Percentiles rank a stretch among this genome's conserved stretches.
Conservation (phyloP, 2,888 invertebrate genomes). For the Parnassius smintheus region DNA sequence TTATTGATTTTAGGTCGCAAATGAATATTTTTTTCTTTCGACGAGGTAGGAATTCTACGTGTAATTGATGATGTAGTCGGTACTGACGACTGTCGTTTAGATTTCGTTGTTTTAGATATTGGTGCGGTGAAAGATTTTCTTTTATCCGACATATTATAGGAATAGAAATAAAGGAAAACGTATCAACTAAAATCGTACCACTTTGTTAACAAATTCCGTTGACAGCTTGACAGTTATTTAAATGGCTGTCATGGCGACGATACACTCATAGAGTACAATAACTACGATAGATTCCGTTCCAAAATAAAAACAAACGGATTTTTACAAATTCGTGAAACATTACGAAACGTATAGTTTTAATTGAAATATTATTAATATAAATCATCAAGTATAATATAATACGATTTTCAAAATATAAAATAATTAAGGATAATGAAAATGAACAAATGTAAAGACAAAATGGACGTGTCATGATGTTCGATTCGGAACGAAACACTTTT, state of each 20-base stretch:
- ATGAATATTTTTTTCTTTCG: conserved; percentile 32
- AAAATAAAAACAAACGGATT: neutral
- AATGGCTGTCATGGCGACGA: conserved; percentile 59
- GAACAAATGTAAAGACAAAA: neutral
- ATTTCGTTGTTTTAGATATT: conserved; percentile 42
- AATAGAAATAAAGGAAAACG: neutral
- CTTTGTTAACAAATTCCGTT: conserved; percentile 29
- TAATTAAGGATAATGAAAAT: no score
- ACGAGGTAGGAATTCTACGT: conserved; percentile 35
- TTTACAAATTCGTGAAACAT: no score
- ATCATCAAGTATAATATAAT: no score
- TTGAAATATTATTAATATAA: no score
- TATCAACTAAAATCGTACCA: neutral
- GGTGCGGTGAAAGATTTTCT: conserved; percentile 46
- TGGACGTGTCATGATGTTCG: neutral
- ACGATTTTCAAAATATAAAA: no score
- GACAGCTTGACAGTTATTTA: conserved; percentile 43
- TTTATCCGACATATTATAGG: conserved; percentile 53
- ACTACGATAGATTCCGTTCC: conserved; percentile 29
- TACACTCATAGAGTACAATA: neutral
- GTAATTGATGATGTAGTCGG: conserved; percentile 39
- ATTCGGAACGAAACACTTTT: neutral
- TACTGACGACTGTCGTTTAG: conserved; percentile 48
- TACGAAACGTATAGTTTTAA: no score
- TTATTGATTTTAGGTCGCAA: conserved; percentile 42